These are phyloP conservation scores for Minunthozetes semirufus DNA, from an alignment of 2,888 invertebrate species.

Conservation along the genomic window DNA sequence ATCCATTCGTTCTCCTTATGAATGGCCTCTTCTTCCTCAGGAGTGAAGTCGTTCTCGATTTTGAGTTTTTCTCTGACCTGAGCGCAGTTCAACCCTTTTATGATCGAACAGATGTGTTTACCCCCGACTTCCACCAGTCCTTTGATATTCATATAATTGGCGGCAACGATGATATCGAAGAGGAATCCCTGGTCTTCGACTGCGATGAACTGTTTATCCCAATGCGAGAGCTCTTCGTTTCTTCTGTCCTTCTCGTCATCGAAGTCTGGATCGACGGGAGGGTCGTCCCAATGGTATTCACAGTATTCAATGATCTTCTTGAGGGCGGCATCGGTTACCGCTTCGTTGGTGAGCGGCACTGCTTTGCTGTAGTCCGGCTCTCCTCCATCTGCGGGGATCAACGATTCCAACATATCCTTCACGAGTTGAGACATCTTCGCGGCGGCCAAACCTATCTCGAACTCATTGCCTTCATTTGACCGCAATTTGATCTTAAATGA, in stretches of 20 bases:
- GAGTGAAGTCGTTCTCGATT: conserved; percentile 13
- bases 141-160: conserved; percentile 10
- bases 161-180: conserved; percentile 13
- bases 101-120: conserved; percentile 6
- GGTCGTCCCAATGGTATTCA: conserved; percentile 3
- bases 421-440: background rate
- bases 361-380: background rate
- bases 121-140: conserved; percentile 21
- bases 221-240: background rate
- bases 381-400: background rate
- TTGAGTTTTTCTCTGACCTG: conserved; percentile 5
- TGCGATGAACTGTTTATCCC: background rate
- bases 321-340: background rate
- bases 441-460: background rate
- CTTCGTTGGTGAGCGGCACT: background rate
- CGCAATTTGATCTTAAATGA: background rate
- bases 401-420: background rate
- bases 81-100: background rate
- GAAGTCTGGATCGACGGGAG: background rate
- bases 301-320: background rate
- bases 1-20: conserved; percentile 30
- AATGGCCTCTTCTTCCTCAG: conserved; percentile 16
- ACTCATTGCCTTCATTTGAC: background rate
- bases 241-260: conserved; percentile 3
- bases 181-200: background rate